Evolutionary conservation across 2,797 vertebrate genomes (phyloP).

Genomic region (Arnoldichthys spilopterus): DNA sequence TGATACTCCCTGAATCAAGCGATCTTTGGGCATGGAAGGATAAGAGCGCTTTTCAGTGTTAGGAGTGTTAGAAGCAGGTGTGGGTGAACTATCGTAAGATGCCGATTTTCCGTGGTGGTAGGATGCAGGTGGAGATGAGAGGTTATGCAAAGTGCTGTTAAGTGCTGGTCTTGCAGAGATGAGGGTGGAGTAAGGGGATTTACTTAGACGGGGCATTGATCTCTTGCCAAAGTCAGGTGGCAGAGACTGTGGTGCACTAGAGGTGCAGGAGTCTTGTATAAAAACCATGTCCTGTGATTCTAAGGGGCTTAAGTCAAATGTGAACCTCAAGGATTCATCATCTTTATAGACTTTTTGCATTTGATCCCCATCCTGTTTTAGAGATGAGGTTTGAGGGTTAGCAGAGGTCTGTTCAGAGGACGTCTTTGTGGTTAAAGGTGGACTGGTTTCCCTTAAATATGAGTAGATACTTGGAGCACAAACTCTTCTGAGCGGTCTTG

Average conservation of each 20-base stretch:
- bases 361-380: constrained; percentile 13
- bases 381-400: constrained; percentile 41
- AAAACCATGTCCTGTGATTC: constrained; percentile 23
- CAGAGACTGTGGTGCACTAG: constrained; percentile 62
- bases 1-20: constrained; percentile 3
- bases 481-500: constrained; percentile 48
- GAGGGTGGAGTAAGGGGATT: constrained; percentile 76
- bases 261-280: constrained; percentile 30
- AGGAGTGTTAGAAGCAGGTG: not conserved
- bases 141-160: constrained; percentile 58
- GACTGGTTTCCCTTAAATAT: constrained; percentile 65
- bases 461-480: constrained; percentile 68
- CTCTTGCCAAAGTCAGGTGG: constrained; percentile 67
- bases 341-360: constrained; percentile 9
- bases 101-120: constrained; percentile 26
- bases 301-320: constrained; percentile 55
- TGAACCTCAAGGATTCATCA: constrained; percentile 39
- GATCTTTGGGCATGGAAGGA: constrained; percentile 14
- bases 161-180: constrained; percentile 68
- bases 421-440: constrained; percentile 35
- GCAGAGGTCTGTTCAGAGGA: constrained; percentile 51
- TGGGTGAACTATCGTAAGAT: constrained; percentile 31
- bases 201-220: constrained; percentile 70
- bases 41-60: constrained; percentile 22
- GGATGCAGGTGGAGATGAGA: constrained; percentile 24